Evolutionary conservation across 2,113 vertebrate species (phyloP), one percentile per base, ranked within the genome.

Genomic region (Malurus melanocephalus): DNA sequence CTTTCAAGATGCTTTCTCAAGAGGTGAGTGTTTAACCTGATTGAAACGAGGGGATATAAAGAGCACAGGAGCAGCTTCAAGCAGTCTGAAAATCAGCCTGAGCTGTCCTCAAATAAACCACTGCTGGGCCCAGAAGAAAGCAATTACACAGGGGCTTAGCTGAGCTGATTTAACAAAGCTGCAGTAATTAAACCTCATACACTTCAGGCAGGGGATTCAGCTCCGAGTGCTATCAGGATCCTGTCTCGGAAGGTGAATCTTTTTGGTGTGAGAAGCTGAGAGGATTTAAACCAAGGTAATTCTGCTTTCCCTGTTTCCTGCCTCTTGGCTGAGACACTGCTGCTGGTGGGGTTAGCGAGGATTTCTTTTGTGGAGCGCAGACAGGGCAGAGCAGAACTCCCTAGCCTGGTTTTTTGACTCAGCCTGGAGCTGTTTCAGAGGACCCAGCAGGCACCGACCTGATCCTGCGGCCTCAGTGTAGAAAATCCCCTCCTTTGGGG

Each of bases 101-200:
- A 71, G 64, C 60, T 95, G 84, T 94, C 92, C 94, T 94, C 92
- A 93, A 51, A 93, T 94, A 95, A 93, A 92, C 94, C 89, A 88
- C 62, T 88, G 33, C 89, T 80, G 72, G 79, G 87, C 75, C 85
- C 75, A 66, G 79, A 92, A 95, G 87, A 96, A 92, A 85, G 89
- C 87, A 91, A 95, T 94, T 95, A 93, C 68, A 77, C 87, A 96
- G 76, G 72, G 72, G 72, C 79, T 96, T 95, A 95, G 85, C 78
- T 0, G 28, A 87, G 87, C 94, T 95, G 91, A 93, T 95, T 93
- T 94, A 94, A 95, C 89, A 92, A 95, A 94, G 93, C 95, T 77
- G 60, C 85, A 92, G 91, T 96, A 96, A 95, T 95, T 96, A 96
- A 94, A 89, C 85, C 85, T 95, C 85, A 56, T 40, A 45, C 64